Conservation (phyloP, 2,888 invertebrate species). For the Ernsta delagoae region DNA sequence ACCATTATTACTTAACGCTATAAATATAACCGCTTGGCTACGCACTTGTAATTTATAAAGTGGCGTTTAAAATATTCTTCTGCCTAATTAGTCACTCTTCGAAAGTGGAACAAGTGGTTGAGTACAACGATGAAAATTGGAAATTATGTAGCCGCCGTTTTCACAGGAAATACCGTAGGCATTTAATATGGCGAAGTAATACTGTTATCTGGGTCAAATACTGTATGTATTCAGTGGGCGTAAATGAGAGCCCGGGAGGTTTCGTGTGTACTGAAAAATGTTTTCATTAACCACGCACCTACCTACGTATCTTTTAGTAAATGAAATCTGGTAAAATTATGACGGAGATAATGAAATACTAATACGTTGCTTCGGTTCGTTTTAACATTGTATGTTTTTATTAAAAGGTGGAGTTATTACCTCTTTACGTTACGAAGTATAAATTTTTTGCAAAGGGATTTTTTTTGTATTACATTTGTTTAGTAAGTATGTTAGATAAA, state of each 20-base stretch:
- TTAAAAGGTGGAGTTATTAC: no score
- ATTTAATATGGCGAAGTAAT: constrained; percentile 26
- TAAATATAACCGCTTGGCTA: no score
- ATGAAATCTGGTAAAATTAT: not conserved
- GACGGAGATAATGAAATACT: not conserved
- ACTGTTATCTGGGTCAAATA: constrained; percentile 23
- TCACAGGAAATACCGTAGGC: constrained; percentile 19
- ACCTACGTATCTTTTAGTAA: not conserved
- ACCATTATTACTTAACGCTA: no score
- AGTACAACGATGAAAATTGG: constrained; percentile 24
- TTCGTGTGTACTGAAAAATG: constrained; percentile 12
- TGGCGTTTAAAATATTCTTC: not conserved
- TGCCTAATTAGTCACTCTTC: not conserved
- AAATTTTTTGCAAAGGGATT: no score
- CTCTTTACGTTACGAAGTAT: no score
- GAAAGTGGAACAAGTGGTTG: constrained; percentile 10
- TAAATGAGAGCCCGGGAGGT: constrained; percentile 20
- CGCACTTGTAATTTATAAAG: no score
- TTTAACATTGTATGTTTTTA: no score
- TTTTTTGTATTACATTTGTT: no score
- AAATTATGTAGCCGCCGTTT: constrained; percentile 20
- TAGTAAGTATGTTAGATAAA: no score
- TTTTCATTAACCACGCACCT: not conserved
- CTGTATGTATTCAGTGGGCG: constrained; percentile 22
- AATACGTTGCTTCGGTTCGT: not conserved